Evolutionary conservation across 2,888 invertebrate species (phyloP).

Genomic region (Drosophila testacea): DNA sequence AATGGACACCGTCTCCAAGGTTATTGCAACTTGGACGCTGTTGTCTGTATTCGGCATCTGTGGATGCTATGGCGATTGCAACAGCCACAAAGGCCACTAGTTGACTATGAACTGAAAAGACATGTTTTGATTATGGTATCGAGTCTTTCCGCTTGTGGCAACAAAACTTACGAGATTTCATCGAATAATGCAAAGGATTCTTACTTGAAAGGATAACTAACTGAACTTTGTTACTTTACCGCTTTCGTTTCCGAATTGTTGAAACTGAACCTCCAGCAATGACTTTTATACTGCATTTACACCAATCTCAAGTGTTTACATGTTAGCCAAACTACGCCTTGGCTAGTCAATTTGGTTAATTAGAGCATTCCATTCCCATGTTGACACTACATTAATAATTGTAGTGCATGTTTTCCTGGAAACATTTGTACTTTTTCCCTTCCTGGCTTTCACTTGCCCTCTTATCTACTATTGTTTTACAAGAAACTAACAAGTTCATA

Average conservation of each 20-base stretch:
- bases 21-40: slow-evolving; percentile 38
- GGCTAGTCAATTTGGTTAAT: slow-evolving; percentile 36
- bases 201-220: slow-evolving; percentile 56
- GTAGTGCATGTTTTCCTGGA: slow-evolving; percentile 16
- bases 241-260: slow-evolving; percentile 37
- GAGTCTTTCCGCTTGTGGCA: neutral
- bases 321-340: neutral
- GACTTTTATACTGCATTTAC: slow-evolving; percentile 55
- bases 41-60: slow-evolving; percentile 18
- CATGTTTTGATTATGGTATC: neutral
- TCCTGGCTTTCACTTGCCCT: neutral
- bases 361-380: slow-evolving; percentile 15
- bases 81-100: slow-evolving; percentile 47
- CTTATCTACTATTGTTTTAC: slow-evolving; percentile 9
- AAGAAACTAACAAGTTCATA: slow-evolving; percentile 4
- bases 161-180: slow-evolving; percentile 63
- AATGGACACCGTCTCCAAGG: slow-evolving; percentile 26
- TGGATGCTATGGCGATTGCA: slow-evolving; percentile 19
- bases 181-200: slow-evolving; percentile 23
- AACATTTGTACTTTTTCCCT: neutral
- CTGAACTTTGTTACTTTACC: slow-evolving; percentile 52
- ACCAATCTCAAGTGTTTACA: slow-evolving; percentile 30
- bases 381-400: slow-evolving; percentile 30
- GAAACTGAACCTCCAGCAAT: slow-evolving; percentile 1
- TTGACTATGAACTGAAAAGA: slow-evolving; percentile 47